These are phyloP conservation scores for Lobophora halterata DNA, from an alignment of 2,888 invertebrate species.

Conservation along the genomic window DNA sequence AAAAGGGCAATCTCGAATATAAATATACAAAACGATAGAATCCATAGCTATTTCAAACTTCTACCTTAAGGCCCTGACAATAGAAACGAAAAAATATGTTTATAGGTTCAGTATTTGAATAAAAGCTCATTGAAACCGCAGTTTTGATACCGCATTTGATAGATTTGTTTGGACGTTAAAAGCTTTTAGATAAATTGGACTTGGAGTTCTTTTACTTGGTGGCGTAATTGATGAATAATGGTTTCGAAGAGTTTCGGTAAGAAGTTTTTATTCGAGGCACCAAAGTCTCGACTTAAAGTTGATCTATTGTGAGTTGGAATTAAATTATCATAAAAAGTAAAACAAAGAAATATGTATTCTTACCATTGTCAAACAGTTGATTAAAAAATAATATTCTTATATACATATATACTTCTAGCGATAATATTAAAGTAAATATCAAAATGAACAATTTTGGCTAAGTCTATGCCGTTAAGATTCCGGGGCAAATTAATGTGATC, in stretches of 20 bases:
- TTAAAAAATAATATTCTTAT: too few relatives aligned
- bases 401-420: too few relatives aligned
- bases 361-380: too few relatives aligned
- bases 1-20: conserved; percentile 41
- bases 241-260: conserved; percentile 1
- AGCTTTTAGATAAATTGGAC: conserved; percentile 26
- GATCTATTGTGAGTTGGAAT: too few relatives aligned
- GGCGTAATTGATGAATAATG: conserved; percentile 24
- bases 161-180: conserved; percentile 30
- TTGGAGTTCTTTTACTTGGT: conserved; percentile 23
- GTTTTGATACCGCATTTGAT: conserved; percentile 27
- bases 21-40: conserved; percentile 20
- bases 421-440: too few relatives aligned
- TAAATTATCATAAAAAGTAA: too few relatives aligned
- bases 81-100: conserved; percentile 6
- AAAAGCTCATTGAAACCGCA: conserved; percentile 24
- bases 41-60: conserved; percentile 3
- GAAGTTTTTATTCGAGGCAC: neutral
- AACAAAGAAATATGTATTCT: too few relatives aligned
- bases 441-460: too few relatives aligned
- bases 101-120: conserved; percentile 21
- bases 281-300: neutral
- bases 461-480: too few relatives aligned
- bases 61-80: conserved; percentile 10
- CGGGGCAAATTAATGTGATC: too few relatives aligned